Evolutionary conservation across 2,797 vertebrate genomes (phyloP), one percentile per base, ranked within the genome.

Genomic region (Remorina albescens): DNA sequence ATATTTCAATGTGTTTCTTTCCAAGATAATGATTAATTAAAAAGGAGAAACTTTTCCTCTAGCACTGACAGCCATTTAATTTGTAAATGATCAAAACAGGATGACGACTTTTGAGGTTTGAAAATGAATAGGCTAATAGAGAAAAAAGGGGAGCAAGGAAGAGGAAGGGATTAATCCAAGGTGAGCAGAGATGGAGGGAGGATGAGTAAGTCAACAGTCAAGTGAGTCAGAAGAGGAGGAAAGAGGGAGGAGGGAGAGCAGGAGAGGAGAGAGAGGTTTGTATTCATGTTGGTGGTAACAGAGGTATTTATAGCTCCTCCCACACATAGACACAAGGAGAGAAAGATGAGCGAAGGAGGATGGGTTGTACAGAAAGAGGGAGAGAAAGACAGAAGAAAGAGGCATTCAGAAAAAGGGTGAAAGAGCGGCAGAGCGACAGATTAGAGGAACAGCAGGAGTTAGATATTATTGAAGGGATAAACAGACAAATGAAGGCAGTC

Each of bases 261-360:
- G 56, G 67, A 74, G 74, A 77, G 76, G 82, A 86, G 85, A 88
- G 86, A 89, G 87, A 89, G 90, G 84, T 73, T 87, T 76, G 81
- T 72, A 91, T 91, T 92, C 89, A 90, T 89, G 89, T 86, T 91
- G 90, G 80, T 91, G 90, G 87, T 88, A 91, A 92, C 90, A 88
- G 89, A 68, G 81, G 87, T 92, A 93, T 93, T 93, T 91, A 85
- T 92, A 92, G 86, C 88, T 88, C 91, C 91, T 85, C 89, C 92
- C 91, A 93, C 90, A 89, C 85, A 75, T 1, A 26, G 65, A 74
- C 63, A 77, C 37, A 64, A 53, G 26, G 42, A 84, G 80, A 66
- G 67, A 58, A 64, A 60, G 78, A 81, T 11, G 79, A 42, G 26
- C 1, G 71, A 87, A 68, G 36, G 77, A 76, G 76, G 81, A 71